Base-by-base conservation (phyloP, 2,797 vertebrate genomes). In the Cirrhinus mrigala region DNA sequence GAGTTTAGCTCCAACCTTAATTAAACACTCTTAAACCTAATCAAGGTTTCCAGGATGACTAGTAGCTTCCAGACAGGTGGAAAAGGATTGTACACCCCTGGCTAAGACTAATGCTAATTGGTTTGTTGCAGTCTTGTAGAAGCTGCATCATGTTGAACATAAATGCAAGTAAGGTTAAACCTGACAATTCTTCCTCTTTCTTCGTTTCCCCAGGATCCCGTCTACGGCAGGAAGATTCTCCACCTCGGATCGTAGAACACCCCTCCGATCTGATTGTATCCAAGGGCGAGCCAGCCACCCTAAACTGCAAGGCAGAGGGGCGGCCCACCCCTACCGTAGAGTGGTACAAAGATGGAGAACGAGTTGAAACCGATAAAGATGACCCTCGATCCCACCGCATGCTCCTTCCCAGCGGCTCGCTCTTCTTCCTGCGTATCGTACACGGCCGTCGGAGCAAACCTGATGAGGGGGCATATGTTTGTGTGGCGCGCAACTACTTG, bases 251-350 rank as follows among this genome's bases (percentile, higher is more conserved):
- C 60, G 97, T 97, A 89, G 98, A 99, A 91, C 98, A 99, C 91
- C 98, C 98, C 80, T 99, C 98, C 4, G 98, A 99, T 89, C 97
- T 99, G 92, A 99, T 99, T n/a, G 98, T 99, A 64, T 99, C 98
- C 75, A 99, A 99, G 92, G 98, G 98, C 84, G 98, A 99, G 89
- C 98, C 98, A 1, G 99, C 98, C 68, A 99, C 98, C 60, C 95
- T 99, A 91, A 99, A 99, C 96, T 99, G 98, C 89, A 99, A 99
- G 90, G 98, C 98, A 0, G 98, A 99, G 91, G 98, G 98, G 9
- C 90, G 97, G 27, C 98, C 98, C 0, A 97, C 94, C 1, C 98
- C 98, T 9, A 98, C 97, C 6, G 97, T 99, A 82, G 98, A 99
- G 92, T 99, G 98, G 98, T 99, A 99, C 95, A 99, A 99, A 91